Percentiles rank a stretch among this genome's conserved stretches.
phyloP scores from a whole-genome alignment of 2,797 vertebrate genomes.

The Gymnocypris eckloni region DNA sequence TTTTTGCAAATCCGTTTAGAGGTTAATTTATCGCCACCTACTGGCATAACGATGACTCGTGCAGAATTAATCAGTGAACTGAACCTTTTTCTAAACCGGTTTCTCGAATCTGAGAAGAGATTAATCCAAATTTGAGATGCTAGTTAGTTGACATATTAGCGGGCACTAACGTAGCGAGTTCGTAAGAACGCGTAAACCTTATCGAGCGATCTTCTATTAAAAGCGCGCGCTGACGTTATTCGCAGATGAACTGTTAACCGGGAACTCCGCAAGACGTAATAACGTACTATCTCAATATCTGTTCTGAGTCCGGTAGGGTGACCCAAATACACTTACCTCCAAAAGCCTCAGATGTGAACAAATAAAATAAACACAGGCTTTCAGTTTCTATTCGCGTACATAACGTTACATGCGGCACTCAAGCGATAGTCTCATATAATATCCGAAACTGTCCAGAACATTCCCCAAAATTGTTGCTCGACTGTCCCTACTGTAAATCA shows the following conservation, averaged over 20 bases:
- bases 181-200: background rate
- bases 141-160: background rate
- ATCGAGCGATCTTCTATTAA: background rate
- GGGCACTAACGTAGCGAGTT: background rate
- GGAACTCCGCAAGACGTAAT: background rate
- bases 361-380: constrained; percentile 14
- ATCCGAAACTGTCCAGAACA: constrained; percentile 41
- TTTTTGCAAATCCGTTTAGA: too few species aligned
- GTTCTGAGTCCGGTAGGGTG: background rate
- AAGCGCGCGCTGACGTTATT: background rate
- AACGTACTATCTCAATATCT: background rate
- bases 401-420: background rate
- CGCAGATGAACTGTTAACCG: background rate
- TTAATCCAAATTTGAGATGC: background rate
- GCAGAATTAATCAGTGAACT: background rate
- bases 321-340: background rate
- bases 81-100: background rate
- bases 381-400: background rate
- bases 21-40: background rate
- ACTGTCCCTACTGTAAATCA: constrained; percentile 33
- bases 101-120: background rate
- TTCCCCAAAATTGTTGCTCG: constrained; percentile 40
- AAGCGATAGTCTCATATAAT: constrained; percentile 2
- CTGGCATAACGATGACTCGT: background rate
- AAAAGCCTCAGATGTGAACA: background rate